These are phyloP conservation scores for Lepidonotus clava DNA, from an alignment of 2,888 invertebrate genomes.

Conservation along the genomic window DNA sequence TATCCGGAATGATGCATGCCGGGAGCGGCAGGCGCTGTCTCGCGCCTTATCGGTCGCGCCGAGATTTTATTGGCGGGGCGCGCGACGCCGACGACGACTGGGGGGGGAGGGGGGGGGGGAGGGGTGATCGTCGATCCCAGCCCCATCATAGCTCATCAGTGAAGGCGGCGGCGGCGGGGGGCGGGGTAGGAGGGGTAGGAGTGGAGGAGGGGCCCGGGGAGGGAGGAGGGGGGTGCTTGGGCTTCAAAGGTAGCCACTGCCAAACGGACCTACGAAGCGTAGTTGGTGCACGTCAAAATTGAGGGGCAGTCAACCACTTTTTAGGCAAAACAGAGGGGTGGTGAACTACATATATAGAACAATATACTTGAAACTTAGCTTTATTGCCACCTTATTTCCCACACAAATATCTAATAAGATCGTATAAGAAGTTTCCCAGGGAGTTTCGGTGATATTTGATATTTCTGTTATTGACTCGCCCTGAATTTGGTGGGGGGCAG, in stretches of 20 bases:
- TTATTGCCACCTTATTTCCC: too few species aligned
- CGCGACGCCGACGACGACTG: background rate
- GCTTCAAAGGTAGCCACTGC: background rate
- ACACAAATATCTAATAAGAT: too few species aligned
- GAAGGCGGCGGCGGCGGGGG: background rate
- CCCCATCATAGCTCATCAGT: conserved; percentile 33
- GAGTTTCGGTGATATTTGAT: too few species aligned
- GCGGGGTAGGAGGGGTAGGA: background rate
- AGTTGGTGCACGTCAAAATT: too few species aligned
- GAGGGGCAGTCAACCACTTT: too few species aligned
- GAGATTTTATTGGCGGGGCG: conserved; percentile 6
- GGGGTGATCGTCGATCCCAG: conserved; percentile 21
- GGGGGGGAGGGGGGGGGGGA: background rate
- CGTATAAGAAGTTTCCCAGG: too few species aligned
- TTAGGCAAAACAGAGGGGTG: too few species aligned
- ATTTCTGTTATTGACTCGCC: too few species aligned
- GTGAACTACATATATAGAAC: too few species aligned
- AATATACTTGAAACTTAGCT: too few species aligned
- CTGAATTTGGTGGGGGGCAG: too few species aligned
- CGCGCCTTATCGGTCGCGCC: conserved; percentile 35
- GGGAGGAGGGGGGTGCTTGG: background rate
- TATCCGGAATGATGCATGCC: conserved; percentile 37
- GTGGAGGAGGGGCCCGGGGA: background rate
- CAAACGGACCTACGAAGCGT: too few species aligned
- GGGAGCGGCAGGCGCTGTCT: conserved; percentile 24